Evolutionary conservation across 2,797 vertebrate genomes (phyloP).

Genomic region (Catamblyrhynchus diadema): DNA sequence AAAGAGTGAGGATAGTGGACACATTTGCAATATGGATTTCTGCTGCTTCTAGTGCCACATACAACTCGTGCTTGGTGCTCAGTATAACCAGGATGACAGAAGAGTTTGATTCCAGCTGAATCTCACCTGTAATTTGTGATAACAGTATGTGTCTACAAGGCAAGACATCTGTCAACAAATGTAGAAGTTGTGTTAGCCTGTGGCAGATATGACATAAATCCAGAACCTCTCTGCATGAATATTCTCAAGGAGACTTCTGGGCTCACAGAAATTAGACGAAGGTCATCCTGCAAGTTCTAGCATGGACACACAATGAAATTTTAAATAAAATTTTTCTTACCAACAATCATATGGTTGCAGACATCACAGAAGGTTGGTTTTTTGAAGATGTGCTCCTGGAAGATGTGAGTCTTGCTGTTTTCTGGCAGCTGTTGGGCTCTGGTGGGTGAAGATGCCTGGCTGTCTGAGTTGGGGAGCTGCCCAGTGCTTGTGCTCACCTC

Average conservation of each 20-base stretch:
- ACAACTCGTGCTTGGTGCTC: background rate
- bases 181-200: background rate
- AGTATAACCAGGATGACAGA: background rate
- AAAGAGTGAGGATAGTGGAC: background rate
- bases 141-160: background rate
- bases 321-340: slow-evolving; percentile 74
- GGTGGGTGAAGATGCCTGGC: slow-evolving; percentile 82
- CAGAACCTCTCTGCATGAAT: background rate
- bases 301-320: fast-evolving
- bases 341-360: slow-evolving; percentile 99
- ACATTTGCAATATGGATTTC: background rate
- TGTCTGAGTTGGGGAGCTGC: slow-evolving; percentile 75
- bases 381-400: slow-evolving; percentile 98
- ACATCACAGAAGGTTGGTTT: slow-evolving; percentile 98
- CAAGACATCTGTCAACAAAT: background rate
- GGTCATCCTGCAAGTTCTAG: background rate
- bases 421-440: slow-evolving; percentile 81
- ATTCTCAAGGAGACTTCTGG: background rate
- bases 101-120: background rate
- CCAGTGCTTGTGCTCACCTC: slow-evolving; percentile 87
- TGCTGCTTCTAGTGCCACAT: background rate
- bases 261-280: background rate
- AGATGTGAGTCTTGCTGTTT: slow-evolving; percentile 84
- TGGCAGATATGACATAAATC: background rate
- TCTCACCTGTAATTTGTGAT: background rate